phyloP scores from a whole-genome alignment of 2,797 vertebrate species.

The Parauchenoglanis punctatus region DNA sequence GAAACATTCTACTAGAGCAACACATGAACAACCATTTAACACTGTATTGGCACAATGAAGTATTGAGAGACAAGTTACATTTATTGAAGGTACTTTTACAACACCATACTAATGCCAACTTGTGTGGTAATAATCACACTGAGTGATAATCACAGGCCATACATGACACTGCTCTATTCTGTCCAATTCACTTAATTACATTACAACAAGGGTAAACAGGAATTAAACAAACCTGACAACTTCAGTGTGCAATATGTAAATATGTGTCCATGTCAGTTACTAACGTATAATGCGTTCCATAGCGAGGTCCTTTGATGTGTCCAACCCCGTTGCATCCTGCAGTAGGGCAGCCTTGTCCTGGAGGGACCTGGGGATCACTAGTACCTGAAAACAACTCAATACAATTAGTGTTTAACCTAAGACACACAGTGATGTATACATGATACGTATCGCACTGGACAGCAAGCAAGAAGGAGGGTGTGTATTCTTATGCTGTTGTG shows the following conservation, averaged over 20 bases:
- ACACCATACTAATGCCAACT: neutral
- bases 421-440: neutral
- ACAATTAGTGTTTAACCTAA: neutral
- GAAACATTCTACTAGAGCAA: neutral
- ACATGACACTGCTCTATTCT: neutral
- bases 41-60: neutral
- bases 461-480: neutral
- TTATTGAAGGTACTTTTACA: neutral
- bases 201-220: neutral
- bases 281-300: constrained; percentile 90
- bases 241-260: neutral
- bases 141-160: neutral
- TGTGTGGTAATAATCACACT: neutral
- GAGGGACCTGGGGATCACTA: constrained; percentile 69
- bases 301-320: constrained; percentile 86
- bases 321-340: constrained; percentile 87
- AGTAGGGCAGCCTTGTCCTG: constrained; percentile 87
- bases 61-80: neutral
- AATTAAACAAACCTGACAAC: neutral
- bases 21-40: neutral
- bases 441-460: neutral
- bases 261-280: constrained; percentile 56
- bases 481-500: neutral
- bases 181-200: neutral
- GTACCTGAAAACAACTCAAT: constrained; percentile 67